Percentiles rank a stretch among this genome's conserved stretches.
Conservation (phyloP, 2,888 invertebrate species). For the Thera britannica region DNA sequence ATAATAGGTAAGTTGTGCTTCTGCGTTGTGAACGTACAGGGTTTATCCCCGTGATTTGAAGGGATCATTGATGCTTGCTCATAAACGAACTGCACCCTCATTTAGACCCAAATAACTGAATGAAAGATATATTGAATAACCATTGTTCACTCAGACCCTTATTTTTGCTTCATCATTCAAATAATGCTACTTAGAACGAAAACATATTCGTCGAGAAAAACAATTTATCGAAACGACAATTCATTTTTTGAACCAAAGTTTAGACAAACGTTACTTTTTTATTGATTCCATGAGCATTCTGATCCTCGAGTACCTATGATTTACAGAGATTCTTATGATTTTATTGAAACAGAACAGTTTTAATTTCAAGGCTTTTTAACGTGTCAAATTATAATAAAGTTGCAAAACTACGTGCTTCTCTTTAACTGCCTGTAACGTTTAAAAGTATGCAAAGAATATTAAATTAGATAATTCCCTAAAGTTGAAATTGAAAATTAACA, state of each 20-base stretch:
- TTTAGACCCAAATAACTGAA: conserved; percentile 34
- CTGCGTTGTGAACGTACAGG: not conserved
- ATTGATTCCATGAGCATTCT: too few relatives aligned
- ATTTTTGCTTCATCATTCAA: too few relatives aligned
- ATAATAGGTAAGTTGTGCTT: not conserved
- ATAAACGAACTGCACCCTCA: conserved; percentile 64
- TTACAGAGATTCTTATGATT: too few relatives aligned
- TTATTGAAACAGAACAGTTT: too few relatives aligned
- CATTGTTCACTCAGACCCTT: conserved; percentile 45
- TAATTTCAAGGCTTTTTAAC: too few relatives aligned
- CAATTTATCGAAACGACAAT: too few relatives aligned
- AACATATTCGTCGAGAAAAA: too few relatives aligned
- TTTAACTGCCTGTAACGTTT: not conserved
- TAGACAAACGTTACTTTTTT: too few relatives aligned
- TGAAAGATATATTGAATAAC: conserved; percentile 51
- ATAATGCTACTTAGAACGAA: too few relatives aligned
- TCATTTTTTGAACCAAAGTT: too few relatives aligned
- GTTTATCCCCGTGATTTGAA: not conserved
- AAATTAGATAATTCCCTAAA: conserved; percentile 24
- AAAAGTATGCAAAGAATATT: conserved; percentile 13
- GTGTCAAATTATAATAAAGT: too few relatives aligned
- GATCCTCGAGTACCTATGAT: too few relatives aligned
- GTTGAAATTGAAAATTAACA: conserved; percentile 24
- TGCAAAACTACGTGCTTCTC: not conserved
- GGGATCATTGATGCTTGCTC: conserved; percentile 11